Conservation (phyloP, 2,113 vertebrate genomes). For the Ammodytes marinus region DNA sequence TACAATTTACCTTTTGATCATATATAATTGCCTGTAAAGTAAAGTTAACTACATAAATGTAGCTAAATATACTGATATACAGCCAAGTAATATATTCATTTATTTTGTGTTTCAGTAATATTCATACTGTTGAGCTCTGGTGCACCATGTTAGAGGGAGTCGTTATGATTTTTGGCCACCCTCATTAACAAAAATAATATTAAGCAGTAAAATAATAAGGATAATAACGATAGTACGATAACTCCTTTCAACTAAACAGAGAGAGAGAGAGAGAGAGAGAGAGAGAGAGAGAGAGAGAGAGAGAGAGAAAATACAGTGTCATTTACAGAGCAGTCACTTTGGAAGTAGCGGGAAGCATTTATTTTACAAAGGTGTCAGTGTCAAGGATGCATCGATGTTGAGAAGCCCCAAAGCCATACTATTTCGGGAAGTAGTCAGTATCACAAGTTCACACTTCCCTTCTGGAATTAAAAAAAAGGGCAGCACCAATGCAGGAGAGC, state of each 20-base stretch:
- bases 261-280: no score
- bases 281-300: no score
- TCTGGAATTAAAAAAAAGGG: constrained; percentile 43
- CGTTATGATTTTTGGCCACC: no score
- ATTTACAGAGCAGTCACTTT: constrained; percentile 9
- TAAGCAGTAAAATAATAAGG: neutral
- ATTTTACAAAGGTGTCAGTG: constrained; percentile 34
- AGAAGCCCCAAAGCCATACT: constrained; percentile 29
- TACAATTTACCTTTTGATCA: neutral
- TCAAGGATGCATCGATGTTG: constrained; percentile 41
- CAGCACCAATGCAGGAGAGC: neutral
- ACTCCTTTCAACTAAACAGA: neutral
- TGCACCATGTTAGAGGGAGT: neutral
- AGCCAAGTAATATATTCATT: neutral
- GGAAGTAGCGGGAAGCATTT: constrained; percentile 23
- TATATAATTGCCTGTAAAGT: neutral
- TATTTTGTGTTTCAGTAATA: neutral
- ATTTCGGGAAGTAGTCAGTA: constrained; percentile 20
- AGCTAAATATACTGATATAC: neutral
- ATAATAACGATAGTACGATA: neutral
- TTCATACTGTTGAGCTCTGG: neutral
- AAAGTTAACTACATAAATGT: no score
- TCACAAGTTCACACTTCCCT: constrained; percentile 32
- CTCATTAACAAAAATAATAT: neutral
- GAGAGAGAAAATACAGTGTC: neutral